Conservation (phyloP, 2,113 vertebrate genomes). For the Pelusios castaneus region DNA sequence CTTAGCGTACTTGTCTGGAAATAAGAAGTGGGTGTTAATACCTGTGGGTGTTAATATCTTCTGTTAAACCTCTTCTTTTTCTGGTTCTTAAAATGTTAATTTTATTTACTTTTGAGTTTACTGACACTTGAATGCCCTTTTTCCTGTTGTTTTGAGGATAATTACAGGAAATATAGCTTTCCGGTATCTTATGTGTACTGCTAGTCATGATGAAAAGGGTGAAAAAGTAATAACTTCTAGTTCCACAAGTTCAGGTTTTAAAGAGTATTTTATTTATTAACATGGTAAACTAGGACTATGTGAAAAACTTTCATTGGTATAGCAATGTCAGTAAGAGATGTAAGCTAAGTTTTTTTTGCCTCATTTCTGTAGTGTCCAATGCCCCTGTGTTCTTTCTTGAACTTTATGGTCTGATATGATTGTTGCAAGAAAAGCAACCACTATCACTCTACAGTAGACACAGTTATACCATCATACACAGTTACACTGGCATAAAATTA, state of each 20-base stretch:
- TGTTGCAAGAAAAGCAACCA: no score
- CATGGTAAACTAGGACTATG: neutral
- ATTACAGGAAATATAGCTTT: neutral
- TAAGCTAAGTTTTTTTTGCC: neutral
- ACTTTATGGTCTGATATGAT: no score
- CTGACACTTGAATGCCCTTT: neutral
- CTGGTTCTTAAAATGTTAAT: neutral
- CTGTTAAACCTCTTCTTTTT: neutral
- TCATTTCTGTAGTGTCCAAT: neutral
- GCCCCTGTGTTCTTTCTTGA: neutral
- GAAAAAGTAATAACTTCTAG: neutral
- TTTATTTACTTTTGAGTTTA: neutral
- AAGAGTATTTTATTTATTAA: neutral
- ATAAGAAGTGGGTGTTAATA: neutral
- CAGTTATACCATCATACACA: no score
- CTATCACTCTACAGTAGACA: no score
- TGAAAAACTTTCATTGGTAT: neutral
- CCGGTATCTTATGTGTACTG: neutral
- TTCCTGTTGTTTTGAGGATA: neutral
- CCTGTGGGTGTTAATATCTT: neutral
- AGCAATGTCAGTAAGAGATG: neutral
- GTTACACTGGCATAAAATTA: neutral
- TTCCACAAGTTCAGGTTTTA: neutral
- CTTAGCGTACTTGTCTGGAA: neutral
- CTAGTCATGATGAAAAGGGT: neutral